Base-by-base conservation (phyloP, 2,888 invertebrate species). In the Sinopyrophorus schimmeli region DNA sequence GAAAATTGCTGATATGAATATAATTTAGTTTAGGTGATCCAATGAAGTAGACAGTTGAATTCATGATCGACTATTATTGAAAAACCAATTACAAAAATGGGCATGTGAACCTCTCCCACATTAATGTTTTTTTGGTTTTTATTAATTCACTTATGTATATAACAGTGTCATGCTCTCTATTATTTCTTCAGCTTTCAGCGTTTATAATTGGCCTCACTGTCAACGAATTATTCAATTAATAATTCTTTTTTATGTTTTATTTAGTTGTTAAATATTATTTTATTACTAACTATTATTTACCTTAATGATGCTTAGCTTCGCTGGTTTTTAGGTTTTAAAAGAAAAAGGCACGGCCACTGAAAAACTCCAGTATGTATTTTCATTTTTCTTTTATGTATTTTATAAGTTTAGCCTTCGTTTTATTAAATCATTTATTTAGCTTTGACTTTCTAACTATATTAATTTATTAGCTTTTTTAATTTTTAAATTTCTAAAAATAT, bases 331-430 rank as follows among this genome's bases (percentile, higher is more conserved):
- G 56, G 56, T 54, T 38, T 9, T 24, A 55, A 52, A 49, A 47
- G 56, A 59, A 39, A 34, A 52, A 44, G 41, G 73, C 76, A 77
- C 77, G 76, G 76, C 77, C 76, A 75, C 77, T 77, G 87, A 85
- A 72, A 75, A 66, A 80, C 81, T 62, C 84, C 85, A 76, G 86
- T 86, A 86, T 80, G 86, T 85, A 85, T 81, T 63, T 63, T 61
- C 59, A 64, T 71, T n/a, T 53, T 55, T 64, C 61, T 62, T 56
- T 46, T 42, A 47, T 30, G 14, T 47, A 26, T 32, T 47, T 42
- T 68, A 62, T 68, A 65, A 66, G 68, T 68, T 64, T 55, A 20
- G 51, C 16, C 48, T 32, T 28, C 41, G 26, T 23, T 49, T 26
- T 40, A 50, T 50, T 47, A 5, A n/a, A n/a, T 47, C 47, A 58